Evolutionary conservation across 2,888 invertebrate species (phyloP).

Genomic region (Caenorhabditis sp.): DNA sequence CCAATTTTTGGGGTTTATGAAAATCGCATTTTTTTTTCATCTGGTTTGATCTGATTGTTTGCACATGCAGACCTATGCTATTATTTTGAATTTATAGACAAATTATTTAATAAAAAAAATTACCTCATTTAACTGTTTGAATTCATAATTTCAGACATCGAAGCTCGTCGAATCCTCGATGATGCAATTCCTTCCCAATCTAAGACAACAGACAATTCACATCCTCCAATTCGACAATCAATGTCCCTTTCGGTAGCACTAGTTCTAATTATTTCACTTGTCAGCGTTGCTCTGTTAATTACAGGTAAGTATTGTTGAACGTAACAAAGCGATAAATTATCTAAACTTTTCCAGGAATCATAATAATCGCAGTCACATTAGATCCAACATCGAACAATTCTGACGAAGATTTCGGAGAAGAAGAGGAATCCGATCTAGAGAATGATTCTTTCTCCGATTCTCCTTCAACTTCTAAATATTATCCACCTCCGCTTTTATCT

Average conservation of each 20-base stretch:
- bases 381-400: conserved; percentile 33
- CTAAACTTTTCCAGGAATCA: conserved; percentile 26
- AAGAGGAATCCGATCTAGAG: conserved; percentile 38
- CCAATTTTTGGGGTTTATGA: too few relatives aligned
- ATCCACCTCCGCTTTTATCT: conserved; percentile 25
- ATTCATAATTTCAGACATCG: conserved; percentile 22
- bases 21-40: too few relatives aligned
- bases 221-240: conserved; percentile 5
- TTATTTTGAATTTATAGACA: too few relatives aligned
- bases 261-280: conserved; percentile 35
- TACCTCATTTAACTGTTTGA: too few relatives aligned
- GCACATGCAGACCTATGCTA: too few relatives aligned
- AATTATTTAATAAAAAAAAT: background rate
- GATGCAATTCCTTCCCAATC: conserved; percentile 30
- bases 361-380: conserved; percentile 40
- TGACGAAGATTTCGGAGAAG: conserved; percentile 14
- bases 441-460: conserved; percentile 7
- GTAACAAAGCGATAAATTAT: background rate
- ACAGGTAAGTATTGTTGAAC: conserved; percentile 14
- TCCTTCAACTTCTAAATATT: conserved; percentile 7
- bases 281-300: conserved; percentile 38
- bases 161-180: conserved; percentile 36
- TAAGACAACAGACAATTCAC: conserved; percentile 6
- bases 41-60: too few relatives aligned
- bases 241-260: conserved; percentile 42